Evolutionary conservation across 2,888 invertebrate genomes (phyloP).

Genomic region (Agrochola lota): DNA sequence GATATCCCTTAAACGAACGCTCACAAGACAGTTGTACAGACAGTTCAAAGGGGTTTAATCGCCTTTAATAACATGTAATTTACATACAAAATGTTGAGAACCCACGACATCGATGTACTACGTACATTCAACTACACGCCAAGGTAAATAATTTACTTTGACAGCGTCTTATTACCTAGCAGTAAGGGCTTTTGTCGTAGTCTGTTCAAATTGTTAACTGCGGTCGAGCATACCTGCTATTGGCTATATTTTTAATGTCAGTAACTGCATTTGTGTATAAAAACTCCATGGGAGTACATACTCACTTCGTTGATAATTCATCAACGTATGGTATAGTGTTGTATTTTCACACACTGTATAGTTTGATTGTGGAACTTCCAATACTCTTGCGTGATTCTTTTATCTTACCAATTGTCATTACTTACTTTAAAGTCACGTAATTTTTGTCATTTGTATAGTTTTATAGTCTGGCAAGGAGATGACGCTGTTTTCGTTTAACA

Average conservation of each 20-base stretch:
- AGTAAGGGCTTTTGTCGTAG: not conserved
- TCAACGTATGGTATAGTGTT: too few relatives aligned
- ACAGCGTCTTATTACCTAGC: not conserved
- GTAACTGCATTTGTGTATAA: not conserved
- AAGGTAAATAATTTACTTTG: not conserved
- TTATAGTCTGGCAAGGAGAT: not conserved
- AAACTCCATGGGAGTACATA: not conserved
- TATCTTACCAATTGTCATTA: not conserved
- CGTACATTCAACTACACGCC: conserved; percentile 1
- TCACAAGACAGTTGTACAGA: conserved; percentile 32
- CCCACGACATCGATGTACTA: not conserved
- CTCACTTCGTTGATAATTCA: not conserved
- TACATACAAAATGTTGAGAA: conserved; percentile 65
- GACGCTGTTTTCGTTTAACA: too few relatives aligned
- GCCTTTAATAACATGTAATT: conserved; percentile 66
- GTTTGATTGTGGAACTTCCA: not conserved
- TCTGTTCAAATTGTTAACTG: not conserved
- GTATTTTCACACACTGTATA: not conserved
- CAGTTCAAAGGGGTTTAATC: conserved; percentile 57
- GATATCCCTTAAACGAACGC: conserved; percentile 26
- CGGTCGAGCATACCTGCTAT: not conserved
- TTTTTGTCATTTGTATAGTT: too few relatives aligned
- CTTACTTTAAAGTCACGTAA: not conserved
- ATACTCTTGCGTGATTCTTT: not conserved
- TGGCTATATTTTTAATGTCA: not conserved